Conservation (phyloP, 2,113 vertebrate genomes). For the Oreochromis niloticus region DNA sequence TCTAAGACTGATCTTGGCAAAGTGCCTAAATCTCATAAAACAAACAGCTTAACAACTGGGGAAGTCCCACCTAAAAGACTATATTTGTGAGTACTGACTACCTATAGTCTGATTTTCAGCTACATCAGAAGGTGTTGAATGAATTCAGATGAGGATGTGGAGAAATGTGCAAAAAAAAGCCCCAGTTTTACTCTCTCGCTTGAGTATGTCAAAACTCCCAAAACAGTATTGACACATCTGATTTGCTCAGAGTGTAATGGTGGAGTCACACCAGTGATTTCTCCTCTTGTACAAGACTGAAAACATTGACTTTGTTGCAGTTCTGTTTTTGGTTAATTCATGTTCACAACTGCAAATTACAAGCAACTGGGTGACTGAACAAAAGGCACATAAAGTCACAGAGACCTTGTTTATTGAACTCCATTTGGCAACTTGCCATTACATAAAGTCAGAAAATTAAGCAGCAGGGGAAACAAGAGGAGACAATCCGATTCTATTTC, state of each 20-base stretch:
- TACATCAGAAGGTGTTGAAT: not conserved
- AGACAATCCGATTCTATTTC: not conserved
- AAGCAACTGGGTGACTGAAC: not conserved
- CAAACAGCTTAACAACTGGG: not conserved
- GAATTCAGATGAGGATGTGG: not conserved
- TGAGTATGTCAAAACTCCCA: not conserved
- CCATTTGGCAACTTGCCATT: not conserved
- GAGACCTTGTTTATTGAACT: not conserved
- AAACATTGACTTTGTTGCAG: not conserved
- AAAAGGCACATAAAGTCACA: not conserved
- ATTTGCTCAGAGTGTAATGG: not conserved
- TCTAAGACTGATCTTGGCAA: not conserved
- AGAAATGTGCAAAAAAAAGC: not conserved
- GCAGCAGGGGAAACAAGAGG: not conserved
- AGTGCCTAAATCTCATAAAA: not conserved
- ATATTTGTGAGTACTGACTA: not conserved
- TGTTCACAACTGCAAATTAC: not conserved
- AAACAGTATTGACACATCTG: not conserved
- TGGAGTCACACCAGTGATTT: not conserved
- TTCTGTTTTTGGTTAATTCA: not conserved
- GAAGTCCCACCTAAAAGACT: not conserved
- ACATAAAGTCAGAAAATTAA: not conserved
- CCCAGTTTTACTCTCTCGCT: not conserved
- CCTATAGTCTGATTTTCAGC: not conserved
- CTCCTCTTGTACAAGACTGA: not conserved